A percentile compares a stretch with the other conserved stretches of the same genome.
Evolutionary conservation across 2,888 invertebrate genomes (phyloP).

Genomic region (Ochropleura plecta): DNA sequence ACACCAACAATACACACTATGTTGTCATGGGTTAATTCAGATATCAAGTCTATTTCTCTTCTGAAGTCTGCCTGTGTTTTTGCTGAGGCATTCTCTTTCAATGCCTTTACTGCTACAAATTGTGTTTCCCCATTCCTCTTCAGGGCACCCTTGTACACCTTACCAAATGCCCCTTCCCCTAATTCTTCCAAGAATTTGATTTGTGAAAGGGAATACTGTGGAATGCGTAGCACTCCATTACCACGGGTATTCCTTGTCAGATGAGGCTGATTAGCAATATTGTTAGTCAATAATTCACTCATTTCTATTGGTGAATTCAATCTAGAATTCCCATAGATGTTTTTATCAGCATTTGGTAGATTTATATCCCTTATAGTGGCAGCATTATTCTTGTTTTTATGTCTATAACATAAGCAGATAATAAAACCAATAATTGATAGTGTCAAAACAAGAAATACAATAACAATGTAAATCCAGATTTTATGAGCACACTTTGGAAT

Average conservation of each 20-base stretch:
- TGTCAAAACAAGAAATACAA: slow-evolving; percentile 91
- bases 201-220: slow-evolving; percentile 96
- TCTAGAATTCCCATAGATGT: slow-evolving; percentile 95
- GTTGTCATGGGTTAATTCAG: slow-evolving; percentile 98
- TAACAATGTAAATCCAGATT: slow-evolving; percentile 95
- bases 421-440: slow-evolving; percentile 83
- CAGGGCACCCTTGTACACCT: slow-evolving; percentile 98
- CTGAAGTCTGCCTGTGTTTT: slow-evolving; percentile 98
- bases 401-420: slow-evolving; percentile 92
- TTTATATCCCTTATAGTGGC: slow-evolving; percentile 93
- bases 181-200: slow-evolving; percentile 97
- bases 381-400: slow-evolving; percentile 89
- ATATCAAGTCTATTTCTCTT: slow-evolving; percentile 98
- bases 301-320: slow-evolving; percentile 95
- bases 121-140: slow-evolving; percentile 92
- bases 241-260: slow-evolving; percentile 87
- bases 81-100: slow-evolving; percentile 97
- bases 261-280: slow-evolving; percentile 86
- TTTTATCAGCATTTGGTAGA: slow-evolving; percentile 94
- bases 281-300: slow-evolving; percentile 93
- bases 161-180: slow-evolving; percentile 99
- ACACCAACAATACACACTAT: slow-evolving; percentile 98
- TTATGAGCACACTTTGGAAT: slow-evolving; percentile 97
- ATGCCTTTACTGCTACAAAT: slow-evolving; percentile 97
- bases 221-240: slow-evolving; percentile 92